phyloP scores from a whole-genome alignment of 2,888 invertebrate species.

The Tridacna gigas region DNA sequence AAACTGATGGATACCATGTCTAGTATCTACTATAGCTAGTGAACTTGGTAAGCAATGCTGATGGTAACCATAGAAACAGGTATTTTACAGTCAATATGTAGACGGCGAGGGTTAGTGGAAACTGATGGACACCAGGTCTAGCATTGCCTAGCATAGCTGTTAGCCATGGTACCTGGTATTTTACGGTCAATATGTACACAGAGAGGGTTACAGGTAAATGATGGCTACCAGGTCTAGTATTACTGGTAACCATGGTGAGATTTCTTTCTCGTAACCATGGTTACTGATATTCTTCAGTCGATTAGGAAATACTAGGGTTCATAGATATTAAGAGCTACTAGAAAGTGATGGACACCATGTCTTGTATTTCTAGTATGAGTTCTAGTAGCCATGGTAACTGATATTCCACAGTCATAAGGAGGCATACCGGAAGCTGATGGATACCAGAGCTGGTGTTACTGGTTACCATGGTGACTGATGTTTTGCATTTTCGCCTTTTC shows the following conservation, averaged over 20 bases:
- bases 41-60: not conserved
- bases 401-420: not conserved
- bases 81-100: not conserved
- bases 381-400: too few relatives aligned
- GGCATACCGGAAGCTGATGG: too few relatives aligned
- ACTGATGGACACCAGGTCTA: too few relatives aligned
- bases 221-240: constrained; percentile 66
- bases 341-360: too few relatives aligned
- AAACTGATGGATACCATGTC: constrained; percentile 53
- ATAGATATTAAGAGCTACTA: too few relatives aligned
- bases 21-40: constrained; percentile 49
- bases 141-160: too few relatives aligned
- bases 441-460: constrained; percentile 63
- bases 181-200: not conserved
- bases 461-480: too few relatives aligned
- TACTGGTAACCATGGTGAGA: constrained; percentile 8
- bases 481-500: constrained; percentile 7
- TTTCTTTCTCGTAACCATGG: too few relatives aligned
- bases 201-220: too few relatives aligned
- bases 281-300: too few relatives aligned
- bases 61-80: not conserved
- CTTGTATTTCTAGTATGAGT: constrained; percentile 56
- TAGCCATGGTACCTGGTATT: not conserved
- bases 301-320: too few relatives aligned
- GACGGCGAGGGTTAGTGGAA: not conserved